A percentile compares a stretch with the other conserved stretches of the same genome.
phyloP scores from a whole-genome alignment of 1,140 invertebrate species.

The Wiebesia pumilae region DNA sequence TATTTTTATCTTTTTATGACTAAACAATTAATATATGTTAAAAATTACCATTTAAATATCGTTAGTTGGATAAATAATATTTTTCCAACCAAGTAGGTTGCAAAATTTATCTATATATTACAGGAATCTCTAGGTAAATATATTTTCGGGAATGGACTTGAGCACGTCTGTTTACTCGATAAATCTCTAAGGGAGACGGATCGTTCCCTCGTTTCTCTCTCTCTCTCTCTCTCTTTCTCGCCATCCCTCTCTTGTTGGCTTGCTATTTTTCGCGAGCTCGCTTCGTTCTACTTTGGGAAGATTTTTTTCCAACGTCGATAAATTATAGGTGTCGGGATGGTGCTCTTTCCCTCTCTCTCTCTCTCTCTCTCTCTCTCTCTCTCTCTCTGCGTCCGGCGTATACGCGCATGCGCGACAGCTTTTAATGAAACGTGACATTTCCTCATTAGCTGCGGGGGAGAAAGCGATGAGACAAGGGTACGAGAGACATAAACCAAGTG shows the following conservation, averaged over 20 bases:
- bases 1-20: neutral
- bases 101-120: slow-evolving; percentile 37
- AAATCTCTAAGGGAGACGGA: slow-evolving; percentile 54
- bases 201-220: slow-evolving; percentile 43
- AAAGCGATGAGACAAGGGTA: neutral
- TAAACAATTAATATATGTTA: neutral
- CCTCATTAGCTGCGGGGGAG: slow-evolving; percentile 19
- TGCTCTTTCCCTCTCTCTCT: neutral
- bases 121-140: slow-evolving; percentile 54
- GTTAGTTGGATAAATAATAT: neutral
- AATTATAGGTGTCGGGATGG: slow-evolving; percentile 46
- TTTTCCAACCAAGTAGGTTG: neutral
- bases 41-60: slow-evolving; percentile 9
- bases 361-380: no score
- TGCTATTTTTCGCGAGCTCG: slow-evolving; percentile 49
- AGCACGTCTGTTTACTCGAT: slow-evolving; percentile 55
- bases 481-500: neutral
- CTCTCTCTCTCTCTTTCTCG: neutral
- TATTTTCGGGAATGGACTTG: slow-evolving; percentile 54
- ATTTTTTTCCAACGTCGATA: slow-evolving; percentile 49
- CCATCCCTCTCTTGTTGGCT: neutral
- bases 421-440: slow-evolving; percentile 53
- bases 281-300: slow-evolving; percentile 53
- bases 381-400: no score
- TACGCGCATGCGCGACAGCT: slow-evolving; percentile 23